Base-by-base conservation (phyloP, 2,888 invertebrate species). In the Tetropium fuscum region DNA sequence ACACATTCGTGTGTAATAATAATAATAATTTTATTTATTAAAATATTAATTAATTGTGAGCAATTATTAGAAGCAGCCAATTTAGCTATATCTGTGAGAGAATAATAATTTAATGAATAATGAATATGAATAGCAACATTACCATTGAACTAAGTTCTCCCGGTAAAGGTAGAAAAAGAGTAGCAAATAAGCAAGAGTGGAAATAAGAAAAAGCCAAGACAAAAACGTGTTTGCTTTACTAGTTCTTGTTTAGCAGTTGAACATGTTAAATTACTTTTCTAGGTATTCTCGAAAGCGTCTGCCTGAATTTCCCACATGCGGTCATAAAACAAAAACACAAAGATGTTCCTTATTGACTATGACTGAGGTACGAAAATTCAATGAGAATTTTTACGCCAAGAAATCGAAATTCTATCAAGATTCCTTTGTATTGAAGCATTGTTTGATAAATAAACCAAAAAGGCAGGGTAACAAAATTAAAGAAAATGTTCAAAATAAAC, bases 291-390 rank as follows among this genome's bases (percentile, higher is more conserved):
- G 15, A 11, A 36, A 36, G 8, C 16, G 7, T 1, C 44, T 44
- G n/a, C 22, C 13, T 22, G 44, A 44, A 27, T 44, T 13, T 44
- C 44, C 25, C 25, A 25, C 13, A 22, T 44, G 22, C 10, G 25
- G 44, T 13, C 44, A 44, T 25, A 27, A n/a, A 44, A 44, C 44
- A 44, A 25, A 11, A 25, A 13, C 27, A 27, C 27, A 20, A 8
- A 22, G 25, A n/a, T 44, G 44, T 22, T 25, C 43, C 25, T 20
- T 11, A 13, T 43, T 43, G 16, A 43, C 22, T 22, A 43, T 43
- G 43, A 43, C 20, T 22, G 22, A 43, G 11, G n/a, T 43, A n/a
- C 20, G 25, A 22, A 22, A 43, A 22, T 43, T 43, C 22, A 10
- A 38, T 6, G 19, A 20, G 10, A 22, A 11, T 2, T 43, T 43